phyloP scores from a whole-genome alignment of 2,888 invertebrate species.

The Polylopha cassiicola region DNA sequence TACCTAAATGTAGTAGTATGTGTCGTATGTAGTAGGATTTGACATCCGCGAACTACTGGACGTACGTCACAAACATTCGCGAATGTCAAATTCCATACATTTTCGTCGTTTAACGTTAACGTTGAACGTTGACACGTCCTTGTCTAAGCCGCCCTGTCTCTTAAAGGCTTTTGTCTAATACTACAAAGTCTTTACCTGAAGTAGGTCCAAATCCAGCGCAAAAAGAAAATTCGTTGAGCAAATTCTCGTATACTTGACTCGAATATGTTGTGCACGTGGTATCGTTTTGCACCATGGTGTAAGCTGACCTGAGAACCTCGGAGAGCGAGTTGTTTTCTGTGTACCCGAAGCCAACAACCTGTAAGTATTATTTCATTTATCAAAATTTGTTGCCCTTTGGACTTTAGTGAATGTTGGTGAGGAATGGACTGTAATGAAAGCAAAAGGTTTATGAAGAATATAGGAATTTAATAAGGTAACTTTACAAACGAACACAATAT shows the following conservation, averaged over 20 bases:
- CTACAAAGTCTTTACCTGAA: slow-evolving; percentile 38
- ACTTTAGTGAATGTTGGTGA: too few relatives aligned
- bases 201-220: slow-evolving; percentile 79
- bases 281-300: slow-evolving; percentile 70
- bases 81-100: slow-evolving; percentile 1
- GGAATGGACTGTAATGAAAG: too few relatives aligned
- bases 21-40: too few relatives aligned
- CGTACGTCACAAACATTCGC: too few relatives aligned
- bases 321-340: slow-evolving; percentile 76
- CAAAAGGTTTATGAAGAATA: too few relatives aligned
- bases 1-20: too few relatives aligned
- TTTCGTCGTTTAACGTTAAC: background rate
- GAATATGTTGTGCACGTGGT: slow-evolving; percentile 67
- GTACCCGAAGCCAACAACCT: slow-evolving; percentile 78
- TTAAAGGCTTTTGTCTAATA: background rate
- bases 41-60: too few relatives aligned
- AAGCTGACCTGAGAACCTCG: slow-evolving; percentile 61
- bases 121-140: too few relatives aligned
- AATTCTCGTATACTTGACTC: slow-evolving; percentile 64
- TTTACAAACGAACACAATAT: too few relatives aligned
- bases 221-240: slow-evolving; percentile 78
- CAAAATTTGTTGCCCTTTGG: slow-evolving; percentile 12
- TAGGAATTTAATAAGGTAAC: too few relatives aligned
- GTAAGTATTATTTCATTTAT: slow-evolving; percentile 26
- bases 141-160: too few relatives aligned